Conservation (phyloP, 2,888 invertebrate genomes). For the Oligia latruncula region DNA sequence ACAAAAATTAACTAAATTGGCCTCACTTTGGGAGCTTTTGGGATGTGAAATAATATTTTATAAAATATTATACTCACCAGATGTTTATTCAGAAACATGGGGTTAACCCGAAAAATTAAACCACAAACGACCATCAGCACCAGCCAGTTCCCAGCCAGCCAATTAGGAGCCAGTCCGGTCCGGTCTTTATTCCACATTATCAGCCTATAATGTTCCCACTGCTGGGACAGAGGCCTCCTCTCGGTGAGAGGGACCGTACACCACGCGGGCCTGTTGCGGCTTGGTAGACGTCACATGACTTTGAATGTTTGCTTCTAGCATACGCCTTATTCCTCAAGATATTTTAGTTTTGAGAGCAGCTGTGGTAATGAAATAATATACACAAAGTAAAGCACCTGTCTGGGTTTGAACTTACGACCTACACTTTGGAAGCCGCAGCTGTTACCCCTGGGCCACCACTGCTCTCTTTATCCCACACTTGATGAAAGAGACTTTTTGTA, state of each 20-base stretch:
- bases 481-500: not conserved
- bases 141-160: no score
- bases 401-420: not conserved
- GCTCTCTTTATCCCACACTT: not conserved
- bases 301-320: not conserved
- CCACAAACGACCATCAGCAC: no score
- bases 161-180: no score
- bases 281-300: no score
- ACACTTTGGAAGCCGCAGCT: not conserved
- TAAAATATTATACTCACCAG: not conserved
- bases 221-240: no score
- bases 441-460: not conserved
- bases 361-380: not conserved
- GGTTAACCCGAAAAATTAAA: not conserved
- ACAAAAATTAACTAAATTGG: slow-evolving; percentile 48
- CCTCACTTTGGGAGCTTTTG: slow-evolving; percentile 44
- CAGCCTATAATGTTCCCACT: no score
- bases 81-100: not conserved
- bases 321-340: not conserved
- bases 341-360: not conserved
- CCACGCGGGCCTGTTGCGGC: no score
- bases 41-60: slow-evolving; percentile 15
- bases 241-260: no score
- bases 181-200: not conserved
- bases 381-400: not conserved